Percentiles rank a stretch among this genome's conserved stretches.
These are phyloP conservation scores for Carlito syrichta DNA, from an alignment of 2,113 vertebrate species.

Conservation along the genomic window DNA sequence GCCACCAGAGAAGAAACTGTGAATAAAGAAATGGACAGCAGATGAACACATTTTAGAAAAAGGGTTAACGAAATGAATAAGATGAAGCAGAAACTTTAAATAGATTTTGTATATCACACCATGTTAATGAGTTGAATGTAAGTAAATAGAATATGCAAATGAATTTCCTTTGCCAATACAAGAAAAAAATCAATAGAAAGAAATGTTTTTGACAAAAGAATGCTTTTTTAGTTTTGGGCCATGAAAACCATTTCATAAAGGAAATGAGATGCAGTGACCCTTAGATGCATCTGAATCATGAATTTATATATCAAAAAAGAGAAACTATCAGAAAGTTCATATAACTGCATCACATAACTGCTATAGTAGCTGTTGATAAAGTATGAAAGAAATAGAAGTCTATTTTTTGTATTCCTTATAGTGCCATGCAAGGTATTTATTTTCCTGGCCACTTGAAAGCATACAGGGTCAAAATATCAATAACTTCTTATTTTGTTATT, in stretches of 20 bases:
- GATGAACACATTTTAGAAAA: background rate
- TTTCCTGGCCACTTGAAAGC: background rate
- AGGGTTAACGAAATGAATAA: background rate
- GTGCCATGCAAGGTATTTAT: background rate
- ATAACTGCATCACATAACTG: background rate
- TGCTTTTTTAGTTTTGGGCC: background rate
- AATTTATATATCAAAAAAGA: background rate
- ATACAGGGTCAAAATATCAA: background rate
- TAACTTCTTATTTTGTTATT: constrained; percentile 1
- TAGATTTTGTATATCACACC: background rate
- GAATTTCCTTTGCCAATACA: background rate
- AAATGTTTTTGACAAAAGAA: background rate
- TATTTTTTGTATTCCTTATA: background rate
- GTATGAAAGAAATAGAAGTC: background rate
- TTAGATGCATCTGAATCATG: background rate
- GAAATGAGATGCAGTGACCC: background rate
- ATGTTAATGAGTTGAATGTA: background rate
- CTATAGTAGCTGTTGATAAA: background rate
- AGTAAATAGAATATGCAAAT: background rate
- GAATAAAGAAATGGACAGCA: background rate
- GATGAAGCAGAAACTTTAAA: background rate
- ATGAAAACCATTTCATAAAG: background rate
- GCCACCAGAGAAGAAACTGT: background rate
- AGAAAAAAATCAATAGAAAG: background rate
- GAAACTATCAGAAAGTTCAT: background rate